A percentile compares a stretch with the other conserved stretches of the same genome.
Evolutionary conservation across 2,113 vertebrate genomes (phyloP).

Genomic region (Phrynocephalus versicolor): DNA sequence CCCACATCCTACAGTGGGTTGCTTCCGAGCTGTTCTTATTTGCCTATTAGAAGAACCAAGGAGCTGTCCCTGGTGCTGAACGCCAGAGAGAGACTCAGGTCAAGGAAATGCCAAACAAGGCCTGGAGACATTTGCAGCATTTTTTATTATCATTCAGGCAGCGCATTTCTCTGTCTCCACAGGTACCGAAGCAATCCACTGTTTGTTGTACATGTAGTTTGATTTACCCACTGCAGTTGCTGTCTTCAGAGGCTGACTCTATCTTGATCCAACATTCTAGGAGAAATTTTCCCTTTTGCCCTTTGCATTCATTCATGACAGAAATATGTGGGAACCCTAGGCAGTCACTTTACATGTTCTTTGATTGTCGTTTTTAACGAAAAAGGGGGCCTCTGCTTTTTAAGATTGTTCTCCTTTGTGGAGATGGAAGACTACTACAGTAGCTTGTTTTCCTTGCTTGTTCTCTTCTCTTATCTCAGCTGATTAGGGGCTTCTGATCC

Average conservation of each 20-base stretch:
- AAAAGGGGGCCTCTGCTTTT: constrained; percentile 17
- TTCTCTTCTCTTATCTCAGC: constrained; percentile 10
- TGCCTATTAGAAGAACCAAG: neutral
- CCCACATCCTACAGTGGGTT: neutral
- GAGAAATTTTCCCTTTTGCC: constrained; percentile 21
- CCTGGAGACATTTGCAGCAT: neutral
- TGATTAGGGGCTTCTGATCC: constrained; percentile 12
- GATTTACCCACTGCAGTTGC: constrained; percentile 3
- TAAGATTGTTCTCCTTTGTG: constrained; percentile 18
- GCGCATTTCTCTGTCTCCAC: neutral
- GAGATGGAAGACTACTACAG: neutral
- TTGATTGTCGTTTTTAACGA: constrained; percentile 40
- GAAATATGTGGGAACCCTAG: constrained; percentile 34
- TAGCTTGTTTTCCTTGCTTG: constrained; percentile 30
- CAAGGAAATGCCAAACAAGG: neutral
- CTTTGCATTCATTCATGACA: constrained; percentile 49
- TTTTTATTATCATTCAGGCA: neutral
- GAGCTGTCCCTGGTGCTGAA: neutral
- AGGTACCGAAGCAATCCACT: neutral
- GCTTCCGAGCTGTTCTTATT: neutral
- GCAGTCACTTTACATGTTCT: constrained; percentile 53
- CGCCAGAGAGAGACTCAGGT: neutral
- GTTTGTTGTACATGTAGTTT: constrained; percentile 30
- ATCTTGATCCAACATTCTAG: neutral
- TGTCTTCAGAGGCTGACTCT: constrained; percentile 39